These are phyloP conservation scores for Conchocele bisecta DNA, from an alignment of 2,888 invertebrate genomes.

Conservation along the genomic window DNA sequence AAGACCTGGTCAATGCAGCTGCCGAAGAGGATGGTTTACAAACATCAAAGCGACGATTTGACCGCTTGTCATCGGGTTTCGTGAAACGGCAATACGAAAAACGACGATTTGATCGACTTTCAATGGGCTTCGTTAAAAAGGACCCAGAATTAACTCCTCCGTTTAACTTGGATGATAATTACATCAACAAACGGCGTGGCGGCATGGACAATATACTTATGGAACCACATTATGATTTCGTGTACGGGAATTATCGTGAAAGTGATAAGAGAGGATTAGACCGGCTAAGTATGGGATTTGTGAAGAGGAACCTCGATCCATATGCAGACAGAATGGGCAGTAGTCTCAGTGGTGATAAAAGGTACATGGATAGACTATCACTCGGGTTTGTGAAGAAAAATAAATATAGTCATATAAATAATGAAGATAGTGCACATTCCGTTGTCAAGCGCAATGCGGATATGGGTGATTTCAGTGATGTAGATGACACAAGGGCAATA, in stretches of 20 bases:
- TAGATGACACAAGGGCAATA: no score
- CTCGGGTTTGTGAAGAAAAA: background rate
- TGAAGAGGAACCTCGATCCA: background rate
- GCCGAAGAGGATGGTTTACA: background rate
- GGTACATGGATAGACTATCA: background rate
- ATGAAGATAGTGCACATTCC: no score
- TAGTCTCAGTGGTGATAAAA: background rate
- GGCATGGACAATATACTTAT: no score
- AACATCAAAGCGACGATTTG: background rate
- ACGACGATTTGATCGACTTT: background rate
- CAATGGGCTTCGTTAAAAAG: background rate
- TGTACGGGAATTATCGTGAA: no score
- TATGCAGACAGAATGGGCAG: no score
- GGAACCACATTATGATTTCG: no score
- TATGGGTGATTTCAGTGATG: no score
- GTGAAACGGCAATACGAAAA: background rate
- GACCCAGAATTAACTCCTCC: no score
- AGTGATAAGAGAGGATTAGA: conserved; percentile 5
- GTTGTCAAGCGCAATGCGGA: no score
- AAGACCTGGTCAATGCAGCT: background rate
- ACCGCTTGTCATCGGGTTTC: background rate
- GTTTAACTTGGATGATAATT: no score
- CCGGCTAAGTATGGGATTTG: background rate
- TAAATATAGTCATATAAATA: no score
- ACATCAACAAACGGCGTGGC: no score